Base-by-base conservation (phyloP, 2,113 vertebrate genomes). In the Ia io region DNA sequence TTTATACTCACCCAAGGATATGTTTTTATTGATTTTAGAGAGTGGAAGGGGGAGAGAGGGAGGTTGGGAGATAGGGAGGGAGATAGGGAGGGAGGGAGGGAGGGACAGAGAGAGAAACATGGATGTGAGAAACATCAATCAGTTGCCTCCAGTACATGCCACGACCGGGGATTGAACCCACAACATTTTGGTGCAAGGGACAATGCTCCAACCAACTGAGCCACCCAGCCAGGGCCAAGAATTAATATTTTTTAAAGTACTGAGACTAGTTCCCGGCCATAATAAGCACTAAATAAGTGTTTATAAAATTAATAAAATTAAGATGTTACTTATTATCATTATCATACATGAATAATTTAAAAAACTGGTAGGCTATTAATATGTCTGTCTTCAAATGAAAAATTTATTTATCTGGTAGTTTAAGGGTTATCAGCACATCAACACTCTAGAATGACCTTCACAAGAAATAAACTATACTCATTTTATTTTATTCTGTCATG, bases 181-280 rank as follows among this genome's bases (percentile, higher is more conserved):
- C 56, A 59, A 25, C 56, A 9, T 59, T 59, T 59, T 59, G 56
- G 56, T 25, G 56, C 22, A 59, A 9, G 22, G 56, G 56, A 59
- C 56, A 59, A 59, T 23, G 22, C 22, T 59, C 56, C 22, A 59
- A 59, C 8, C 20, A 59, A 59, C 20, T 59, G 22, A 59, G 56
- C 56, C 22, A 59, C 22, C 56, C 9, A 2, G 22, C 56, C 22
- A 59, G 56, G 53, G 56, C 56, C 20, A 82, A 23, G 49, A 88
- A 53, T 82, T 53, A 88, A 53, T 80, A 89, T 78, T 85, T 96
- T 96, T 65, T 88, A 79, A 88, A 71, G 79, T 61, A 95, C 32
- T 69, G 73, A 76, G 59, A 84, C 59, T 89, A 95, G 51, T 89
- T 69, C 35, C 71, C 76, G 65, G 28, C 4, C n/a, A n/a, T 76